Percentiles rank a stretch among this genome's conserved stretches.
These are phyloP conservation scores for Limonius californicus DNA, from an alignment of 1,140 invertebrate species.

Conservation along the genomic window DNA sequence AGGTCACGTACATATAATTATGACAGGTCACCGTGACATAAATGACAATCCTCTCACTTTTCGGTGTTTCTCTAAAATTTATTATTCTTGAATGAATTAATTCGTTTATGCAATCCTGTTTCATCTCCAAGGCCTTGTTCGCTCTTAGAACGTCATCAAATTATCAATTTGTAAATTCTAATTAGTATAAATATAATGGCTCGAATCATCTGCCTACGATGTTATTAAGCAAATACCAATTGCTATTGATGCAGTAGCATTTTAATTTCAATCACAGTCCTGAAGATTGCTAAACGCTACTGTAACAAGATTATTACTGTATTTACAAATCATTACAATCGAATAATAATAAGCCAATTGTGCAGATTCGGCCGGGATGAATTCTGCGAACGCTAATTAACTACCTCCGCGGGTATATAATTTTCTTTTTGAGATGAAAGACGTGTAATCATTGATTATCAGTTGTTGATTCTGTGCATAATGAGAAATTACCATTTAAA, in stretches of 20 bases:
- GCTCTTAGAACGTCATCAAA: too few relatives aligned
- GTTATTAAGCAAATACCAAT: neutral
- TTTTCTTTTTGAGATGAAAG: neutral
- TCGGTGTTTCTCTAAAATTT: too few relatives aligned
- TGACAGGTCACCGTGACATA: too few relatives aligned
- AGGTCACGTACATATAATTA: too few relatives aligned
- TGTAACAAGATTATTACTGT: neutral
- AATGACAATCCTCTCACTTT: too few relatives aligned
- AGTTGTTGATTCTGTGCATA: neutral
- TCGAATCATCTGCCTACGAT: neutral
- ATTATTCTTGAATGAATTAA: too few relatives aligned
- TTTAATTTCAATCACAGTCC: neutral
- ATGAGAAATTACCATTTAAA: neutral
- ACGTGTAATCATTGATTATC: too few relatives aligned
- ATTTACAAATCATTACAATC: slow-evolving; percentile 11
- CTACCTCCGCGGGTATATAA: neutral
- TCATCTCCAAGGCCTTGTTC: too few relatives aligned
- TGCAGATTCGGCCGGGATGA: neutral
- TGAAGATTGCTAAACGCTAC: neutral
- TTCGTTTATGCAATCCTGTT: too few relatives aligned
- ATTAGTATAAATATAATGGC: too few relatives aligned
- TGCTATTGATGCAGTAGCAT: neutral
- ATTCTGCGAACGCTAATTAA: neutral
- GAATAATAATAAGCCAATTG: neutral
- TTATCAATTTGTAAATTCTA: too few relatives aligned